Evolutionary conservation across 2,888 invertebrate species (phyloP).

Genomic region (Acrobasis consociella): DNA sequence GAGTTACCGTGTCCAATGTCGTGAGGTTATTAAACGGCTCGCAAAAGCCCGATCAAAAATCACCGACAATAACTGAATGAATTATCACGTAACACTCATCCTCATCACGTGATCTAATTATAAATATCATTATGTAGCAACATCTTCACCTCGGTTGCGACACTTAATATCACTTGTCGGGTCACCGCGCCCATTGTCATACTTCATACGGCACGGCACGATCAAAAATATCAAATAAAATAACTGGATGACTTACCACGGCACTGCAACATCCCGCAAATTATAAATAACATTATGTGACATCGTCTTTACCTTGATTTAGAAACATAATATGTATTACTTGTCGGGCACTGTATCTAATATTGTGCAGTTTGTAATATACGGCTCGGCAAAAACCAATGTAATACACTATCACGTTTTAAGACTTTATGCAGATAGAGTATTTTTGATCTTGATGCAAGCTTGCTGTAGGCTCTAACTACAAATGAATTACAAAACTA

Average conservation of each 20-base stretch:
- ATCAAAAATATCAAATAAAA: too few relatives aligned
- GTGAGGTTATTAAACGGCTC: not conserved
- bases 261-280: constrained; percentile 31
- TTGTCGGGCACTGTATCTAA: too few relatives aligned
- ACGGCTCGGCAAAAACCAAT: too few relatives aligned
- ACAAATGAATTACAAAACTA: too few relatives aligned
- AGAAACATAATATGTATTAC: too few relatives aligned
- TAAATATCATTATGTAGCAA: constrained; percentile 24
- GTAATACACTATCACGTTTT: too few relatives aligned
- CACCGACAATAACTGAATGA: constrained; percentile 6
- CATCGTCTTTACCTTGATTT: constrained; percentile 25
- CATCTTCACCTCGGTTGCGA: constrained; percentile 28
- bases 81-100: constrained; percentile 32
- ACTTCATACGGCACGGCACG: too few relatives aligned
- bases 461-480: too few relatives aligned
- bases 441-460: too few relatives aligned
- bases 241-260: constrained; percentile 31
- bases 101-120: constrained; percentile 38
- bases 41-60: too few relatives aligned
- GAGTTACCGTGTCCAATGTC: constrained; percentile 26
- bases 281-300: constrained; percentile 29
- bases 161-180: constrained; percentile 27
- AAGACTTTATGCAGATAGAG: too few relatives aligned
- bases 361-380: too few relatives aligned
- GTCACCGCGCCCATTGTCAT: constrained; percentile 25